Conservation (phyloP, 2,797 vertebrate species). For the Pelodytes ibericus region DNA sequence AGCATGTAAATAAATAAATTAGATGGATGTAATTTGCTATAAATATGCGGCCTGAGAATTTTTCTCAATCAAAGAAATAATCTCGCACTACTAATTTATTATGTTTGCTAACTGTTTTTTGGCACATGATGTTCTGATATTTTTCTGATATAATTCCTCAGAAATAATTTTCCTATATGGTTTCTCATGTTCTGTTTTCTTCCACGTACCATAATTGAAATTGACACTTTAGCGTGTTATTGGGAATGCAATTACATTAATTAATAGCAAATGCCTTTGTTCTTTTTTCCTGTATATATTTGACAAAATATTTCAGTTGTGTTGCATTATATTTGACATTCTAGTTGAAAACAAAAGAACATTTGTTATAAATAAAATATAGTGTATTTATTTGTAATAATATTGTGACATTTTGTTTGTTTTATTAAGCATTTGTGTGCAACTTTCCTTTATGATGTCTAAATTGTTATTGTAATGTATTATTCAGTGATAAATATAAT, state of each 20-base stretch:
- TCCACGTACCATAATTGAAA: background rate
- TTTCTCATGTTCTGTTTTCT: background rate
- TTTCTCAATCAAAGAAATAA: constrained; percentile 16
- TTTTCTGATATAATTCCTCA: constrained; percentile 20
- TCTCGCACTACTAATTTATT: constrained; percentile 31
- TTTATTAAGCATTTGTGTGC: too few relatives aligned
- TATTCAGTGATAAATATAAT: too few relatives aligned
- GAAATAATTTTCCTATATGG: background rate
- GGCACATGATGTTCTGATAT: constrained; percentile 25
- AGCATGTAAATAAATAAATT: background rate
- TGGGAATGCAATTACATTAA: background rate
- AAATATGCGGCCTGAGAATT: background rate
- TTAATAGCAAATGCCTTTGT: background rate
- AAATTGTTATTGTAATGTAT: too few relatives aligned
- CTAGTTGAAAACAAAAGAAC: background rate
- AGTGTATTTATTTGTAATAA: background rate
- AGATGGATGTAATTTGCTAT: background rate
- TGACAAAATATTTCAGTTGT: background rate
- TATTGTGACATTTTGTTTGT: background rate
- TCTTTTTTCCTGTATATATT: background rate
- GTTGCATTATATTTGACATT: background rate
- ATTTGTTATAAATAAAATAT: too few relatives aligned
- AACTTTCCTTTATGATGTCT: too few relatives aligned
- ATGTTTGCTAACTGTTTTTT: background rate
- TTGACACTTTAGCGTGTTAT: background rate